Base-by-base conservation (phyloP, 53 echinoderm and acorn worm species). In the Paracentrotus lividus region DNA sequence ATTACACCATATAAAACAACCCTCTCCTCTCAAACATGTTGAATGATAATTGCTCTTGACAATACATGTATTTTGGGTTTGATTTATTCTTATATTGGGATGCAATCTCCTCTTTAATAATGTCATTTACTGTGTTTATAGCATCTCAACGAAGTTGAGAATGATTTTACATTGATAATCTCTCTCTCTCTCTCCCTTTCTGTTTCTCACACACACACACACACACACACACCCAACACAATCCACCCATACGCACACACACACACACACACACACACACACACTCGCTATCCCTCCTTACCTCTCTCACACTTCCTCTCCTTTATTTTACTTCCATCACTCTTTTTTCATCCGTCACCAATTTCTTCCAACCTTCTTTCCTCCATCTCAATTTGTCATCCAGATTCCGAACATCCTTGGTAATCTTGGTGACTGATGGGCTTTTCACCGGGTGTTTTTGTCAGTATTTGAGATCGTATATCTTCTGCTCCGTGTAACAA, bases 401-500 rank as follows among this genome's bases (percentile, higher is more conserved):
- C 45, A 78, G 81, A 78, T 78, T 18, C 81, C 81, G 7, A 77
- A 77, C 23, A 44, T 96, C 20, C 85, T 95, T 16, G 95, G 95
- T 40, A 44, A 88, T 52, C 44, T 95, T 3, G 95, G 95, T 33
- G 94, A 15, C 85, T 96, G 24, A 93, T 96, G 93, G 96, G 96
- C 93, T 96, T 26, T 96, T 94, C 93, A 77, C 94, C 24, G 96
- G 96, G 3, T 96, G 76, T 96, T 94, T 66, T 88, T 66, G 85
- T 96, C 68, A 85, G 94, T 94, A 49, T 47, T 88, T 40, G 77
- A 77, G 14, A 44, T 77, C 10, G 7, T 43, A 21, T 77, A 43
- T 43, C 77, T 77, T 1, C 44, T 77, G 77, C 77, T 77, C 1
- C 77, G 77, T 13, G 12, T 77, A 42, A 42, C 77, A 77, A 77